A percentile compares a stretch with the other conserved stretches of the same genome.
These are phyloP conservation scores for Apodemia hepburni DNA, from an alignment of 2,888 invertebrate genomes.

Conservation along the genomic window DNA sequence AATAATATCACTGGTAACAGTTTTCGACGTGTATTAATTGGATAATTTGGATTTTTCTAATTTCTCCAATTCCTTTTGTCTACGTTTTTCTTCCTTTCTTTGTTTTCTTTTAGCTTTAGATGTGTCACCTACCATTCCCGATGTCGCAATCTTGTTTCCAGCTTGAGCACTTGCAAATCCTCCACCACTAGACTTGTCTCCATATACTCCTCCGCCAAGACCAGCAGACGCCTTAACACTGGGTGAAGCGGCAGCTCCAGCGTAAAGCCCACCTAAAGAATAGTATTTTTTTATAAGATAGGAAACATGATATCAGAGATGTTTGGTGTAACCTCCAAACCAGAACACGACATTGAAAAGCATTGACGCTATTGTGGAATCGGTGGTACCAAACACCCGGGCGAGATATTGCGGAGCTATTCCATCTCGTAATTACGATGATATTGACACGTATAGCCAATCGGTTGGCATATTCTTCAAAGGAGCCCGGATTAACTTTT, in stretches of 20 bases:
- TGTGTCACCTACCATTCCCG: slow-evolving; percentile 60
- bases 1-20: neutral
- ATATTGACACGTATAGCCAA: too few relatives aligned
- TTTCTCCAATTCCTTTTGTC: slow-evolving; percentile 35
- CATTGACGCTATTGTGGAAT: too few relatives aligned
- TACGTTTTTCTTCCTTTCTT: slow-evolving; percentile 50
- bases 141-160: slow-evolving; percentile 50
- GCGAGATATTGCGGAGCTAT: too few relatives aligned
- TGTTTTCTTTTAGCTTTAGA: slow-evolving; percentile 39
- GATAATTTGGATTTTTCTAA: neutral
- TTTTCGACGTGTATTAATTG: neutral
- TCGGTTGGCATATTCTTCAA: too few relatives aligned
- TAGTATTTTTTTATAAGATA: too few relatives aligned
- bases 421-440: too few relatives aligned
- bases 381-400: too few relatives aligned
- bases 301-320: too few relatives aligned
- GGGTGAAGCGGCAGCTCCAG: slow-evolving; percentile 81
- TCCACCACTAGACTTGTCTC: too few relatives aligned
- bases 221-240: slow-evolving; percentile 73
- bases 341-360: too few relatives aligned
- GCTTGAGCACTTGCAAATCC: slow-evolving; percentile 55
- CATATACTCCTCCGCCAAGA: slow-evolving; percentile 52
- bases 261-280: slow-evolving; percentile 73
- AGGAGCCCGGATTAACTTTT: too few relatives aligned
- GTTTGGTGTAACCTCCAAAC: too few relatives aligned